Evolutionary conservation across 2,797 vertebrate species (phyloP).

Genomic region (Helicolenus hilgendorfi): DNA sequence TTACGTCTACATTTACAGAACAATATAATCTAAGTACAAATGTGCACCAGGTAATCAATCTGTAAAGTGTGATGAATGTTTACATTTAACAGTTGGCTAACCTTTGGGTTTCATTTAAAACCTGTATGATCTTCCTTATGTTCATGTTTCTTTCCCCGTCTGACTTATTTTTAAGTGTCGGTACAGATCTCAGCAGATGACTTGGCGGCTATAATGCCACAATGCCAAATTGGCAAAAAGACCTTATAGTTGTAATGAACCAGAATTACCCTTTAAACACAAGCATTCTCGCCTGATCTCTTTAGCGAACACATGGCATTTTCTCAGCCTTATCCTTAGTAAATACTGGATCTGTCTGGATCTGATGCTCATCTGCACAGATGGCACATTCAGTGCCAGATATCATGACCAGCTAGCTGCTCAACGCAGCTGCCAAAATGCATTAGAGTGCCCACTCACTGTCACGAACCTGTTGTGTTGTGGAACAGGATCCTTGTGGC

Average conservation of each 20-base stretch:
- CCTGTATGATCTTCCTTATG: background rate
- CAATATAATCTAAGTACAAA: background rate
- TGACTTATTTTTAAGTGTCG: background rate
- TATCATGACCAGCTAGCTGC: constrained; percentile 62
- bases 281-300: background rate
- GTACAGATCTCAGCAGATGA: background rate
- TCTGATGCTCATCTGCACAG: constrained; percentile 71
- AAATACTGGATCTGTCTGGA: constrained; percentile 32
- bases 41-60: background rate
- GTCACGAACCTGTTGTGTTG: constrained; percentile 53
- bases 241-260: background rate
- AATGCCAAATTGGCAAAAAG: background rate
- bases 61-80: background rate
- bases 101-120: background rate
- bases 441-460: constrained; percentile 54
- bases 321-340: constrained; percentile 11
- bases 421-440: constrained; percentile 50
- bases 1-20: background rate
- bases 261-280: constrained; percentile 4
- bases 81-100: background rate
- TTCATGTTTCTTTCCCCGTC: background rate
- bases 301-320: background rate
- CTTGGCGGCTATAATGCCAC: background rate
- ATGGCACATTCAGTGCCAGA: constrained; percentile 64
- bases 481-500: constrained; percentile 42